Evolutionary conservation across 1,140 invertebrate species (phyloP).

Genomic region (Polypedilum pembai): DNA sequence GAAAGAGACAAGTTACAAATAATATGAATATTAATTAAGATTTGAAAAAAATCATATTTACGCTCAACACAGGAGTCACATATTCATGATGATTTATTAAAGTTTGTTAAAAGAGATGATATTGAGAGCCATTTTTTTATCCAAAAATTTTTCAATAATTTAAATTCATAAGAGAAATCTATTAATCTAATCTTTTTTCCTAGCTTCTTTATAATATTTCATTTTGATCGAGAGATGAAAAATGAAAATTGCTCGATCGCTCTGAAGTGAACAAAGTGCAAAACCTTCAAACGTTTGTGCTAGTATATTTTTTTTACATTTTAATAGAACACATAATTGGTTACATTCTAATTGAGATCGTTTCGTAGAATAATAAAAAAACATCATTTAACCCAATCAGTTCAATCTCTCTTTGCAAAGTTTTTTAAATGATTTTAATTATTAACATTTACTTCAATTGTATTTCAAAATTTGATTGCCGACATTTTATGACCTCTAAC

Average conservation of each 20-base stretch:
- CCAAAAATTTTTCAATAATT: too few relatives aligned
- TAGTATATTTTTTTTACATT: too few relatives aligned
- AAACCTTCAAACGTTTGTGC: too few relatives aligned
- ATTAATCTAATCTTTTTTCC: too few relatives aligned
- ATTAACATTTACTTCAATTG: not conserved
- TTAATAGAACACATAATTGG: too few relatives aligned
- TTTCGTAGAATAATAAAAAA: not conserved
- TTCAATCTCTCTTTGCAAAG: not conserved
- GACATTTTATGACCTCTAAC: not conserved
- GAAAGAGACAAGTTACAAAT: constrained; percentile 3
- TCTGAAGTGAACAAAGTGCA: too few relatives aligned
- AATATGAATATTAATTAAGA: constrained; percentile 16
- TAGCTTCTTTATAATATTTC: too few relatives aligned
- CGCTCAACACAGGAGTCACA: not conserved
- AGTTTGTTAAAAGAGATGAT: not conserved
- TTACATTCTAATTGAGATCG: too few relatives aligned
- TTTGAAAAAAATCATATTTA: not conserved
- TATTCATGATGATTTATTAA: not conserved
- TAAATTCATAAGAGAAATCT: too few relatives aligned
- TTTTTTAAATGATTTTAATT: not conserved
- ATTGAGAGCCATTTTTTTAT: too few relatives aligned
- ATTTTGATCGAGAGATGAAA: too few relatives aligned
- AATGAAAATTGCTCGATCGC: too few relatives aligned
- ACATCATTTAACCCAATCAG: not conserved
- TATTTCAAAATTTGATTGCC: not conserved